A percentile compares a stretch with the other conserved stretches of the same genome.
These are phyloP conservation scores for Diloba caeruleocephala DNA, from an alignment of 2,888 invertebrate species.

Conservation along the genomic window DNA sequence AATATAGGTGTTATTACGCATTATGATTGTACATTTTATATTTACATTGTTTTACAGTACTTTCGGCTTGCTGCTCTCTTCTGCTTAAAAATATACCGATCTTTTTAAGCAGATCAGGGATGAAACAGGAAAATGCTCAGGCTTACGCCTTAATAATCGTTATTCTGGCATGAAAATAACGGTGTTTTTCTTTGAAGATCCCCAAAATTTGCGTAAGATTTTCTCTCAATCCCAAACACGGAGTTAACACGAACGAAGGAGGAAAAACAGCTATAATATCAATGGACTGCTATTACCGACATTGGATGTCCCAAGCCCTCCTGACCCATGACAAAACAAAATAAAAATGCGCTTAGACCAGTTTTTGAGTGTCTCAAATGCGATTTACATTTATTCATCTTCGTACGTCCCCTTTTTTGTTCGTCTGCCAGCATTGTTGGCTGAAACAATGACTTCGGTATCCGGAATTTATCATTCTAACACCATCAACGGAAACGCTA, in stretches of 20 bases:
- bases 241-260: conserved; percentile 19
- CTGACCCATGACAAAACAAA: conserved; percentile 50
- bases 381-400: conserved; percentile 85
- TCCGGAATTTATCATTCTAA: conserved; percentile 87
- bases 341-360: conserved; percentile 66
- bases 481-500: conserved; percentile 86
- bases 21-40: no score
- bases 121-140: conserved; percentile 19
- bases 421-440: conserved; percentile 81
- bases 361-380: conserved; percentile 74
- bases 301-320: conserved; percentile 28
- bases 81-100: no score
- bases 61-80: no score
- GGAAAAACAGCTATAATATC: conserved; percentile 44
- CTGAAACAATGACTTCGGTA: conserved; percentile 84
- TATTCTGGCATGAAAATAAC: conserved; percentile 22
- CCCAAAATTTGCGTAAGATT: conserved; percentile 23
- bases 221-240: conserved; percentile 18
- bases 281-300: conserved; percentile 33
- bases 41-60: no score
- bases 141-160: conserved; percentile 25
- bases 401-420: conserved; percentile 77
- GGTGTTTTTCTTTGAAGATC: conserved; percentile 33
- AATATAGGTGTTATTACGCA: conserved; percentile 9
- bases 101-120: conserved; percentile 6